Conservation (phyloP, 2,113 vertebrate genomes). For the Gallinago media region DNA sequence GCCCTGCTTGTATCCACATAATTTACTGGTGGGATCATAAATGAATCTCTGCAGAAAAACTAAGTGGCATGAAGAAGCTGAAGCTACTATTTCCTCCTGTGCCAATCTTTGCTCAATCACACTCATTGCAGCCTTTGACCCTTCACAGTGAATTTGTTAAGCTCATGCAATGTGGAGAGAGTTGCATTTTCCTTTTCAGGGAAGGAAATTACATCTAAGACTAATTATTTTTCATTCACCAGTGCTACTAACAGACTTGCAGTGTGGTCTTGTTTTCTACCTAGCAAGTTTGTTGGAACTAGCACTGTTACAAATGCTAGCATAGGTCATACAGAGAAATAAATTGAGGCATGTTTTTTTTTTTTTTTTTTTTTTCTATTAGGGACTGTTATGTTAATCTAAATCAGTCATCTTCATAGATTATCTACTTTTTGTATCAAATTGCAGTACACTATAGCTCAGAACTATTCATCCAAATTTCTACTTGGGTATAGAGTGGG, state of each 20-base stretch:
- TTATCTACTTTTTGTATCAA: not conserved
- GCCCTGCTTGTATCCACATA: not conserved
- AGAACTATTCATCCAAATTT: not conserved
- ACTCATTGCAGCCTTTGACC: not conserved
- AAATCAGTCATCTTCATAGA: not conserved
- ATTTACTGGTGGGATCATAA: not conserved
- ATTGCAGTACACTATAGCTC: not conserved
- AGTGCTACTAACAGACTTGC: not conserved
- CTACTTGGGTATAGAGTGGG: not conserved
- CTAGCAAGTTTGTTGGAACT: not conserved
- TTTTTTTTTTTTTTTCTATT: not conserved
- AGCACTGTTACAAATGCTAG: not conserved
- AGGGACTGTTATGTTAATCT: not conserved
- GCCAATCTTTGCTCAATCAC: not conserved
- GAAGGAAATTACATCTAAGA: not conserved
- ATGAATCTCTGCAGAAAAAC: not conserved
- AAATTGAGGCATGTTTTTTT: not conserved
- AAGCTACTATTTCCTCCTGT: not conserved
- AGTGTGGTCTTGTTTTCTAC: not conserved
- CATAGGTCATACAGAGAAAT: not conserved
- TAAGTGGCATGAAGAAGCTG: not conserved
- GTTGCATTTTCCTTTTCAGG: not conserved
- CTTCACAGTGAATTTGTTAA: not conserved
- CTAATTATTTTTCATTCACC: not conserved
- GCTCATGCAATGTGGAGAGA: not conserved